Base-by-base conservation (phyloP, 2,797 vertebrate species). In the Psittacula derbiana region DNA sequence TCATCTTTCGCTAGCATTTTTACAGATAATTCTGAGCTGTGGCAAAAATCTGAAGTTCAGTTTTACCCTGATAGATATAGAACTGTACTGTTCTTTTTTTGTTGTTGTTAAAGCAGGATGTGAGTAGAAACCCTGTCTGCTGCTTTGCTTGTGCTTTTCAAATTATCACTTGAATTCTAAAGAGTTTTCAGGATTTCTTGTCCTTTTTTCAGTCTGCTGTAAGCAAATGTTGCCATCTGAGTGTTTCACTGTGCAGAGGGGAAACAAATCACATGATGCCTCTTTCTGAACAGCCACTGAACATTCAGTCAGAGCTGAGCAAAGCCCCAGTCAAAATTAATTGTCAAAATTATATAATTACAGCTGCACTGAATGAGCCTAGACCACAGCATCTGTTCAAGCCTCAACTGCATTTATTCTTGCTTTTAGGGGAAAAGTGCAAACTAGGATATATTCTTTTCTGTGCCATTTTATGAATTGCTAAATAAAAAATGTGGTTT, bases 321-420 rank as follows among this genome's bases (percentile, higher is more conserved):
- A 88, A 95, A 95, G 87, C 73, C 87, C 55, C 80, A 86, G 88
- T 49, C 90, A 94, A 91, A 97, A 97, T 95, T 95, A 91, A 97
- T 86, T 93, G 82, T 85, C 74, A 61, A 95, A 92, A 91, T 96
- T 82, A 91, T 80, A 89, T 96, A 92, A 96, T 96, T 86, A 47
- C 66, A 92, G 82, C 65, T 89, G 65, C 89, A 94, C 55, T 93
- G 85, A 96, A 93, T 96, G 76, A 92, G 87, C 88, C 93, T 88
- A 92, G 58, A 90, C 41, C 79, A 65, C 43, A 86, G 89, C 84
- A 91, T 88, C 95, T 95, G 80, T 84, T 97, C 64, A 55, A 81
- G 90, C 75, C 80, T 94, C 72, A 86, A 94, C 61, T 90, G 46
- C 57, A 25, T 94, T 87, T 88, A 33, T 74, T 76, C 67, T 79